Evolutionary conservation across 1,140 invertebrate species (phyloP).

Genomic region (Papilio aristodemus): DNA sequence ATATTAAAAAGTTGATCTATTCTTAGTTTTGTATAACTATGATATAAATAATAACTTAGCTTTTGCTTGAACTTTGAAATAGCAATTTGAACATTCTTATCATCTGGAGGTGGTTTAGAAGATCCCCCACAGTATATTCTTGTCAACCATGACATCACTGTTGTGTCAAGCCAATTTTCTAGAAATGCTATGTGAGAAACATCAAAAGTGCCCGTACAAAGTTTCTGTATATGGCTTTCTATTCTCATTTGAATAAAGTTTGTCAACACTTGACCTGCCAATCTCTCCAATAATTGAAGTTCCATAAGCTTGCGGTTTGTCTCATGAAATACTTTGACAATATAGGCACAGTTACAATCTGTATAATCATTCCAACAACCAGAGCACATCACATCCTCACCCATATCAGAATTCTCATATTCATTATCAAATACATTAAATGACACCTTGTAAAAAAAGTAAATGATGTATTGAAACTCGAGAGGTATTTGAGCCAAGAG

Average conservation of each 20-base stretch:
- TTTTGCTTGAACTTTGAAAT: slow-evolving; percentile 88
- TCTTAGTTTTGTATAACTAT: slow-evolving; percentile 92
- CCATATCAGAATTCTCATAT: slow-evolving; percentile 78
- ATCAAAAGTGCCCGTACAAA: slow-evolving; percentile 92
- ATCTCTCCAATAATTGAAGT: slow-evolving; percentile 88
- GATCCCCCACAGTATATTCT: slow-evolving; percentile 87
- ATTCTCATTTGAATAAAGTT: slow-evolving; percentile 90
- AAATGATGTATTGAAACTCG: slow-evolving; percentile 85
- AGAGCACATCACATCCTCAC: slow-evolving; percentile 83
- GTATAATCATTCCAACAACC: slow-evolving; percentile 86
- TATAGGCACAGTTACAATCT: slow-evolving; percentile 87
- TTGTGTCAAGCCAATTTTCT: slow-evolving; percentile 91
- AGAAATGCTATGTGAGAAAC: slow-evolving; percentile 86
- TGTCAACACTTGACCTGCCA: slow-evolving; percentile 90
- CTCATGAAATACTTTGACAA: slow-evolving; percentile 88
- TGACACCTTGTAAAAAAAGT: slow-evolving; percentile 88
- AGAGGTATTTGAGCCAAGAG: slow-evolving; percentile 87
- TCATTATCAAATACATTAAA: slow-evolving; percentile 85
- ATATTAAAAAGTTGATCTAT: slow-evolving; percentile 97
- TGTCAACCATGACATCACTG: slow-evolving; percentile 91
- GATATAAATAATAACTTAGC: slow-evolving; percentile 92
- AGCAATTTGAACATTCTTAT: slow-evolving; percentile 80
- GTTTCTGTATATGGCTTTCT: slow-evolving; percentile 88
- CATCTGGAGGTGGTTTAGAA: slow-evolving; percentile 79
- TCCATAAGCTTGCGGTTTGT: slow-evolving; percentile 88